Evolutionary conservation across 2,888 invertebrate species (phyloP).

Genomic region (Marasmarcha lunaedactyla): DNA sequence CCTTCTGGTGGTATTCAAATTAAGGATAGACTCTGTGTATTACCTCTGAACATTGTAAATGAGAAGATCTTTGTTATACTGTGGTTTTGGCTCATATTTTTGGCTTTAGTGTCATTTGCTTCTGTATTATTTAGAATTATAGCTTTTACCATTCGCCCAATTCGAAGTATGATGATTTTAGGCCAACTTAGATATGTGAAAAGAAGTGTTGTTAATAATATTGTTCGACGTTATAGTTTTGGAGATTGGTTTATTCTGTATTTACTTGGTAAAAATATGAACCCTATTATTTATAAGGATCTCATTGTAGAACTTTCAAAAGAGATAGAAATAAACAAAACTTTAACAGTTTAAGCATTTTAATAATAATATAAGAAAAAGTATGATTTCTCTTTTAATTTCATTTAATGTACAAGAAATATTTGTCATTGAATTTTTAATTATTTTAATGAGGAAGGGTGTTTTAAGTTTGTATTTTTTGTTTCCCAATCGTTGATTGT

Average conservation of each 20-base stretch:
- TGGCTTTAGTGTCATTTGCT: conserved; percentile 72
- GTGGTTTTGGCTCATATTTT: conserved; percentile 80
- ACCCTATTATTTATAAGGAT: conserved; percentile 75
- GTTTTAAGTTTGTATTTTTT: too few relatives aligned
- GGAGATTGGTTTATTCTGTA: conserved; percentile 85
- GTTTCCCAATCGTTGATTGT: too few relatives aligned
- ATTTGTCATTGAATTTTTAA: too few relatives aligned
- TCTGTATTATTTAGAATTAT: conserved; percentile 75
- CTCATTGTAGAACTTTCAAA: conserved; percentile 67
- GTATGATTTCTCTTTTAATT: conserved; percentile 1
- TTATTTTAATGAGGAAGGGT: too few relatives aligned
- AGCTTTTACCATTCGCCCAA: conserved; percentile 64
- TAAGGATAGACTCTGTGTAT: conserved; percentile 77
- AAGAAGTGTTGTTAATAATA: conserved; percentile 55
- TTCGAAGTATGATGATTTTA: conserved; percentile 72
- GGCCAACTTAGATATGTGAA: conserved; percentile 71
- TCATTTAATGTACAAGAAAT: too few relatives aligned
- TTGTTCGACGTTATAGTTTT: conserved; percentile 67
- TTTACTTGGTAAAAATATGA: conserved; percentile 81
- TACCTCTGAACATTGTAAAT: conserved; percentile 82
- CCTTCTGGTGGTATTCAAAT: conserved; percentile 68
- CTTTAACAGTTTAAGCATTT: conserved; percentile 31
- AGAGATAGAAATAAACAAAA: conserved; percentile 34
- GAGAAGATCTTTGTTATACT: conserved; percentile 82
- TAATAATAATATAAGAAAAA: conserved; percentile 2